Base-by-base conservation (phyloP, 1,140 invertebrate genomes). In the Scylla paramamosain region DNA sequence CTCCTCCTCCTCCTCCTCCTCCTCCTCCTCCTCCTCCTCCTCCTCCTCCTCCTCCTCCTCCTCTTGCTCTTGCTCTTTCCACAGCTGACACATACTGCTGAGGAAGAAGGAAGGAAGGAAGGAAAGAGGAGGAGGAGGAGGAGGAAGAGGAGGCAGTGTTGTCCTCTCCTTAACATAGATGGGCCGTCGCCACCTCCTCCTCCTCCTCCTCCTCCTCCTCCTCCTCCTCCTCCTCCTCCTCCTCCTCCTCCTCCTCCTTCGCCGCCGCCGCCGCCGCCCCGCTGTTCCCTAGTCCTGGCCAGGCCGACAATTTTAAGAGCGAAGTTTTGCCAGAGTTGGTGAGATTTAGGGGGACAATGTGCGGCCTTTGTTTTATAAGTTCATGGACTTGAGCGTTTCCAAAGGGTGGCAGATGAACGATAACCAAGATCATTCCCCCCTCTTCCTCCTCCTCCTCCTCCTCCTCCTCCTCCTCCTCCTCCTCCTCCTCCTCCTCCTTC, bases 291-390 rank as follows among this genome's bases (percentile, higher is more conserved):
- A 90, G 93, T 88, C n/a, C 25, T 86, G 82, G 39, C 87, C 86
- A 25, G 93, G n/a, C 93, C 39, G 87, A 90, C 93, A 94, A 94
- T 94, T 94, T 94, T 94, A 90, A 67, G 92, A 59, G 45, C 29
- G 86, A 94, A 94, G 29, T 90, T 94, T 94, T 89, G n/a, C 48
- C 46, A 46, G 67, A 32, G 86, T 94, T 77, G 46, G 86, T 82
- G 87, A 94, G 93, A 94, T 94, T 94, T 94, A 94, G 86, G 52
- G 31, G 93, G 93, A 90, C 93, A 94, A 90, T 94, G 93, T 94
- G 93, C 29, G 86, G 93, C 86, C 93, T 94, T 94, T 94, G 86
- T 94, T 90, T 94, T 90, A 89, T 90, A 90, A 89, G 86, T 90
- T 94, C 92, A 93, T 84, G 92, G 83, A 93, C 39, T 77, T 31